Conservation (phyloP, 2,797 vertebrate species). For the Botia kubotai region DNA sequence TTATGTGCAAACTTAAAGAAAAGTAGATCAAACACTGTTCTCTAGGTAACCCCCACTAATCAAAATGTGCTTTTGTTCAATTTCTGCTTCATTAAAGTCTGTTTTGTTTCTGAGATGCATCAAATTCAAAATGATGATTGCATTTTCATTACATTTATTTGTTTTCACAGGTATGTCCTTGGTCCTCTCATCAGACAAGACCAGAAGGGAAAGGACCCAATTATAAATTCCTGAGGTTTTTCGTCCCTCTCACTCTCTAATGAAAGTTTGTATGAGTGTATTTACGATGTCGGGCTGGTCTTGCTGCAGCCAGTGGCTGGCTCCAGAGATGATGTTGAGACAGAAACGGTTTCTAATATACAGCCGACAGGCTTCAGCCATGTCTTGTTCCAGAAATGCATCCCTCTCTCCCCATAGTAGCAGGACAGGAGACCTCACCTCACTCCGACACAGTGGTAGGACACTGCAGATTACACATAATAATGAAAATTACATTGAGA, state of each 20-base stretch:
- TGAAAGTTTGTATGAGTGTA: constrained; percentile 98
- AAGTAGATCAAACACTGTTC: constrained; percentile 64
- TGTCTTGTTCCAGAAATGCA: constrained; percentile 93
- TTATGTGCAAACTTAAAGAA: constrained; percentile 83
- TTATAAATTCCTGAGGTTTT: constrained; percentile 81
- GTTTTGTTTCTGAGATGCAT: constrained; percentile 68
- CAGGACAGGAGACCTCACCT: constrained; percentile 90
- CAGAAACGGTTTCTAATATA: constrained; percentile 95
- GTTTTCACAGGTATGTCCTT: constrained; percentile 76
- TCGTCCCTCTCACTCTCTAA: constrained; percentile 90
- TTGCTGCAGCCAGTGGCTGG: constrained; percentile 98
- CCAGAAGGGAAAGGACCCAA: constrained; percentile 54
- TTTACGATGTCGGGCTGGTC: constrained; percentile 97
- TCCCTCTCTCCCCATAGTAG: constrained; percentile 95
- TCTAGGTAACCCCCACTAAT: constrained; percentile 58
- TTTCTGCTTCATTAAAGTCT: constrained; percentile 49
- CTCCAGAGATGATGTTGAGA: constrained; percentile 92
- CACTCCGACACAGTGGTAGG: constrained; percentile 87
- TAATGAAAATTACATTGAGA: background rate
- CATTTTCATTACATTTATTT: constrained; percentile 72
- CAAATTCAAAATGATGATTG: constrained; percentile 73
- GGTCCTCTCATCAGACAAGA: constrained; percentile 58
- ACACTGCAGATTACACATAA: constrained; percentile 74
- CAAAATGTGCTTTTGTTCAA: constrained; percentile 78
- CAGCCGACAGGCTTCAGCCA: constrained; percentile 92